Conservation (phyloP, 2,113 vertebrate species). For the Aphyosemion australe region DNA sequence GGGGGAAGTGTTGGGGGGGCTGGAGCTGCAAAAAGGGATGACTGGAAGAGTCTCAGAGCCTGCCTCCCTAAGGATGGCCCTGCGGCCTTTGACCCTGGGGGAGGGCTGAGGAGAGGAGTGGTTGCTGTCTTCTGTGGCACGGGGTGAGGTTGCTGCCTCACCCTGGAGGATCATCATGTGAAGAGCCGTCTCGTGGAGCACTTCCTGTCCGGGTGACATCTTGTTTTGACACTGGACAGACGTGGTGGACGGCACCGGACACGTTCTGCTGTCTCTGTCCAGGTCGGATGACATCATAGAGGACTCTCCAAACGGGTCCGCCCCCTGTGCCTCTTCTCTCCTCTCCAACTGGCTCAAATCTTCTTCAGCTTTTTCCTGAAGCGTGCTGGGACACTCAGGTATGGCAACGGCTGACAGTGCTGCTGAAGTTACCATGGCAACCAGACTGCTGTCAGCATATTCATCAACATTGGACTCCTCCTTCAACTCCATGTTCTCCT, state of each 20-base stretch:
- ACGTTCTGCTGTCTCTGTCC: conserved; percentile 17
- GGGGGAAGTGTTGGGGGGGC: conserved; percentile 52
- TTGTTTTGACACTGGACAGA: conserved; percentile 11
- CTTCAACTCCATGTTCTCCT: conserved; percentile 1
- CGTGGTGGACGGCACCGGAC: neutral
- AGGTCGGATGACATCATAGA: neutral
- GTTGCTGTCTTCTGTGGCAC: conserved; percentile 73
- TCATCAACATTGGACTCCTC: neutral
- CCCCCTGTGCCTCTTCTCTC: conserved; percentile 46
- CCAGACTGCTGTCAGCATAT: neutral
- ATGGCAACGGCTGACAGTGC: conserved; percentile 26
- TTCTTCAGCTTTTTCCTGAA: conserved; percentile 52
- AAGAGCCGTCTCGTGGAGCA: neutral
- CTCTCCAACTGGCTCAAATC: conserved; percentile 34
- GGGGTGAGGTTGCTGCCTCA: neutral
- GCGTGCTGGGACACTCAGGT: conserved; percentile 77
- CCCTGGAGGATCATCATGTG: conserved; percentile 9
- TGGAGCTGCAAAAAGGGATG: conserved; percentile 64
- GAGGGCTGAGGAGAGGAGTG: conserved; percentile 59
- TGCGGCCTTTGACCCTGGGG: conserved; percentile 86
- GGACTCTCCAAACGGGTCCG: conserved; percentile 34
- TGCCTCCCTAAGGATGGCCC: conserved; percentile 81
- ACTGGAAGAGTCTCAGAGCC: conserved; percentile 74
- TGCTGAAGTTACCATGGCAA: neutral
- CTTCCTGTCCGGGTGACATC: conserved; percentile 31